Evolutionary conservation across 2,888 invertebrate species (phyloP), one percentile per base, ranked within the genome.

Genomic region (Tachystola acroxantha): DNA sequence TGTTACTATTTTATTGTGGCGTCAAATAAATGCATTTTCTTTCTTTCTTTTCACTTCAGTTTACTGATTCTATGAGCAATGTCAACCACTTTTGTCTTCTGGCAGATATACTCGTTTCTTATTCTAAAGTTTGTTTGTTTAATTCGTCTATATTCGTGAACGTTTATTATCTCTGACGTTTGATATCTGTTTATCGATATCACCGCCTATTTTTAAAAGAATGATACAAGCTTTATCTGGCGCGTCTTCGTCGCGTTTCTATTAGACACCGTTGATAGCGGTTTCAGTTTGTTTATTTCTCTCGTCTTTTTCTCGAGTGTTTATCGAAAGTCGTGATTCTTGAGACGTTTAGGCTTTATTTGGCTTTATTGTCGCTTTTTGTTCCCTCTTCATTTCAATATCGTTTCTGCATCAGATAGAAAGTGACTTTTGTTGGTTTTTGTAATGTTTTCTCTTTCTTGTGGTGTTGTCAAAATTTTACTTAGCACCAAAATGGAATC

Each of bases 271-370:
- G 27, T 27, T 27, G 7, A 27, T 10, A 25, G 10, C 4, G n/a
- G 5, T 6, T 35, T 10, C 34, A 10, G 9, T 28, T 30, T 44
- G 34, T 43, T 39, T 45, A 39, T 45, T 53, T 44, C 42, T 45
- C 38, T n/a, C 59, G 45, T 54, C 56, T 57, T 63, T 55, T 39
- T 47, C 42, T 58, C 52, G 61, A 24, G 24, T 24, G 24, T 24
- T 64, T 57, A 55, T 56, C 45, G 59, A 63, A 59, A 71, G 67
- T 75, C 76, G 76, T 72, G 72, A 73, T 70, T 58, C 61, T 58
- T 62, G 64, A 64, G 58, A 59, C 61, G 63, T 52, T 57, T 37
- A 6, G 19, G n/a, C 14, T 5, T 57, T 53, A 66, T 57, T 37
- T 7, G 19, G n/a, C 14, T 5, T 57, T 53, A 66, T 68, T 71